These are phyloP conservation scores for Nylanderia fulva DNA, from an alignment of 1,140 invertebrate species.

Conservation along the genomic window DNA sequence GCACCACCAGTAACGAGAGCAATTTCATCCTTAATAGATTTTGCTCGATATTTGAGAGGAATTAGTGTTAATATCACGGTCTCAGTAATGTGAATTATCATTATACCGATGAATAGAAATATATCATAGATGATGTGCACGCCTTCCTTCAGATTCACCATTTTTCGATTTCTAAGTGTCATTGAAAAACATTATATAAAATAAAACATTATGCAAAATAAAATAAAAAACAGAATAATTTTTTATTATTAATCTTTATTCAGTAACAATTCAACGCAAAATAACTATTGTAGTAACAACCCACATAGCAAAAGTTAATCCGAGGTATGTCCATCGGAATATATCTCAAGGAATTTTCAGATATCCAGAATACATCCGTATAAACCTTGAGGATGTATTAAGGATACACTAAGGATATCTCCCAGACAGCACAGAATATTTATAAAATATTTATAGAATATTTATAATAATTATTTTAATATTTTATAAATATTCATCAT, in stretches of 20 bases:
- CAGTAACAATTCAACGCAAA: background rate
- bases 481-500: too few species aligned
- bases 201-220: too few species aligned
- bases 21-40: constrained; percentile 90
- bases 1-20: constrained; percentile 96
- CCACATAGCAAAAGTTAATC: too few species aligned
- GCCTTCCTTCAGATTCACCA: constrained; percentile 72
- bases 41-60: constrained; percentile 84
- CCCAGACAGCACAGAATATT: too few species aligned
- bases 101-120: constrained; percentile 75
- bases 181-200: background rate
- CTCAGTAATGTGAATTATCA: constrained; percentile 79
- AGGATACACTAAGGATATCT: too few species aligned
- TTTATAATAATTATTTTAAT: too few species aligned
- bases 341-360: too few species aligned
- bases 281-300: too few species aligned
- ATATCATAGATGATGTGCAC: constrained; percentile 73
- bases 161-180: constrained; percentile 36
- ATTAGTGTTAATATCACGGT: constrained; percentile 83
- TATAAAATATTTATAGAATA: too few species aligned
- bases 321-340: too few species aligned
- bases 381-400: too few species aligned
- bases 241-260: background rate
- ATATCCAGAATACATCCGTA: too few species aligned
- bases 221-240: background rate